These are phyloP conservation scores for Thera britannica DNA, from an alignment of 2,888 invertebrate species.

Conservation along the genomic window DNA sequence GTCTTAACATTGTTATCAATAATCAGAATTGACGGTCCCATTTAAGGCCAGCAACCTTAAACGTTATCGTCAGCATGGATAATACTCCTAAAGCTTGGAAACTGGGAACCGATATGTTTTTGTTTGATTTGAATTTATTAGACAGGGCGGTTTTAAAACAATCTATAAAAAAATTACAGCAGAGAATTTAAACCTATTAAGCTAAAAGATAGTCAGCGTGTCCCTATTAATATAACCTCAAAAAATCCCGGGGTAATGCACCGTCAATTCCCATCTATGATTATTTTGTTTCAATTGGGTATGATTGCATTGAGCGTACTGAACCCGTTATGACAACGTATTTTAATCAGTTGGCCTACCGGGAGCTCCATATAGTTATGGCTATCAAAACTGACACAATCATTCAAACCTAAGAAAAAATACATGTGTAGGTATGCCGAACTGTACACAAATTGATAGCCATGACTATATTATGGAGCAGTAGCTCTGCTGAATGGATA, in stretches of 20 bases:
- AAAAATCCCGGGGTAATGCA: neutral
- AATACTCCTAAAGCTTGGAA: neutral
- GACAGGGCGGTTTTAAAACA: no score
- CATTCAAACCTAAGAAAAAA: no score
- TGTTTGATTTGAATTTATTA: neutral
- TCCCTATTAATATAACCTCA: neutral
- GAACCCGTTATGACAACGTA: conserved; percentile 3
- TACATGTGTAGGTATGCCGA: no score
- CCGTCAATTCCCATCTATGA: neutral
- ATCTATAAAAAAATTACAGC: no score
- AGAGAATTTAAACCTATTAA: neutral
- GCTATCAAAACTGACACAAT: no score
- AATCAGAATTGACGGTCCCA: neutral
- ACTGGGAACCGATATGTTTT: neutral
- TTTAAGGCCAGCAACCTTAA: neutral
- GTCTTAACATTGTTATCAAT: neutral
- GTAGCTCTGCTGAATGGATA: conserved; percentile 1
- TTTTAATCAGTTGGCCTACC: conserved; percentile 2
- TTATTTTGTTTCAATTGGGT: conserved; percentile 12
- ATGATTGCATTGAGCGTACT: conserved; percentile 2
- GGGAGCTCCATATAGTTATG: no score
- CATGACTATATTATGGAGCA: no score
- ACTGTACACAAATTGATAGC: no score
- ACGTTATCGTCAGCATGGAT: neutral
- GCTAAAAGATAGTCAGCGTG: neutral